A percentile compares a stretch with the other conserved stretches of the same genome.
Conservation (phyloP, 2,797 vertebrate species). For the Sebastes reedi region DNA sequence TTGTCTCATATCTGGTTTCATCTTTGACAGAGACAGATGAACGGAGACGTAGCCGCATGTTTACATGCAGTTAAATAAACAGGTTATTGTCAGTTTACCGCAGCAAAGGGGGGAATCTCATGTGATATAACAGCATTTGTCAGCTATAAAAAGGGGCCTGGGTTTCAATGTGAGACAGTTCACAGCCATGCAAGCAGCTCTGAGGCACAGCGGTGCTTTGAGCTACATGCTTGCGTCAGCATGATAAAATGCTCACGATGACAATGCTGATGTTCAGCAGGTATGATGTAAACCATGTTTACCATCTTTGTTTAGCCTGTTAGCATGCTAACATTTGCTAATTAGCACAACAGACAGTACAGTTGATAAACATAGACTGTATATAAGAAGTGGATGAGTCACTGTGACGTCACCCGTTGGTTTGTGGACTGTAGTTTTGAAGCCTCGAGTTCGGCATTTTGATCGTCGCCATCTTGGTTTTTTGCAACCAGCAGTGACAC, state of each 20-base stretch:
- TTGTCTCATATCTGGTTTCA: background rate
- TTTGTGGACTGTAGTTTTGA: too few relatives aligned
- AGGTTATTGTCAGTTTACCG: background rate
- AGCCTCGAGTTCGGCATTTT: too few relatives aligned
- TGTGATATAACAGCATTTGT: background rate
- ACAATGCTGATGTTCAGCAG: background rate
- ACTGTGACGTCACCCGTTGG: too few relatives aligned
- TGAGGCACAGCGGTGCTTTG: background rate
- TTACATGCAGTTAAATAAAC: background rate
- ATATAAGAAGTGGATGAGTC: too few relatives aligned
- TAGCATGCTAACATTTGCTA: background rate
- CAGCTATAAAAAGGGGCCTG: background rate
- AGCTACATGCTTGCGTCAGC: background rate
- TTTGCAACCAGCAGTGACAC: too few relatives aligned
- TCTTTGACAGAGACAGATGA: background rate
- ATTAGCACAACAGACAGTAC: background rate
- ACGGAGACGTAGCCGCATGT: background rate
- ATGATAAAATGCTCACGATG: background rate
- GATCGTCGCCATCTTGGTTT: too few relatives aligned
- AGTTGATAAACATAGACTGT: background rate
- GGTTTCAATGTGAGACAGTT: background rate
- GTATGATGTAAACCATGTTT: background rate
- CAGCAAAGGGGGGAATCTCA: background rate
- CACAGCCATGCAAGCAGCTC: background rate
- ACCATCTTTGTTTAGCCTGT: background rate